Evolutionary conservation across 37 sponge, comb jelly and placozoan species (phyloP).

Genomic region (Halisarca cf. caerulea): DNA sequence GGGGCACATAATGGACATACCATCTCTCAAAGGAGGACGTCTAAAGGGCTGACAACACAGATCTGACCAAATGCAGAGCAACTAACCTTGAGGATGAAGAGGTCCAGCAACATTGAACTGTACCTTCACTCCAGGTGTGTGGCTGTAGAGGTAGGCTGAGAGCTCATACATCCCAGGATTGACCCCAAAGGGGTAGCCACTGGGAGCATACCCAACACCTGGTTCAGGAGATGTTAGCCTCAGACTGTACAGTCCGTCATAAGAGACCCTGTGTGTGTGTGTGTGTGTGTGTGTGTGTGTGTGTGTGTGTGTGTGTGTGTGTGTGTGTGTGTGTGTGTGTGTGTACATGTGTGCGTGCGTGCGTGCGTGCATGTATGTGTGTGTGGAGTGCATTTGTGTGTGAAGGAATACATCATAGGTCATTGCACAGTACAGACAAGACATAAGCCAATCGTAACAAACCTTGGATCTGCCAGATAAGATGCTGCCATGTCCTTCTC

Average conservation of each 20-base stretch:
- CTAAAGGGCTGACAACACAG: too few relatives aligned
- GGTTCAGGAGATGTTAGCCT: background rate
- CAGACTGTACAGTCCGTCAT: slow-evolving; percentile 37
- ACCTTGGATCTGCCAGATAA: slow-evolving; percentile 37
- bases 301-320: background rate
- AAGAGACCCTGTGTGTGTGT: slow-evolving; percentile 16
- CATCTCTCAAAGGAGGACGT: background rate
- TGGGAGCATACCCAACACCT: background rate
- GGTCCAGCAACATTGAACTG: slow-evolving; percentile 3
- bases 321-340: background rate
- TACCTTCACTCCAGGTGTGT: background rate
- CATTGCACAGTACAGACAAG: too few relatives aligned
- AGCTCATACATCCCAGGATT: slow-evolving; percentile 1
- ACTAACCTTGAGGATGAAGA: background rate
- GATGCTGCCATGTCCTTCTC: background rate
- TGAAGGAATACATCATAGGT: too few relatives aligned
- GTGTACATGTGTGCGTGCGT: background rate
- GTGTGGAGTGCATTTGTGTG: too few relatives aligned
- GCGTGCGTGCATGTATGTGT: background rate
- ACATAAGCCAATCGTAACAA: background rate
- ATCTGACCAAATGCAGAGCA: background rate
- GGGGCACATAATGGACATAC: too few relatives aligned
- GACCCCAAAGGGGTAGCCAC: background rate
- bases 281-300: slow-evolving; percentile 15
- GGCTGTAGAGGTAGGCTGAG: background rate